Evolutionary conservation across 2,113 vertebrate genomes (phyloP), one percentile per base, ranked within the genome.

Genomic region (Saimiri boliviensis): DNA sequence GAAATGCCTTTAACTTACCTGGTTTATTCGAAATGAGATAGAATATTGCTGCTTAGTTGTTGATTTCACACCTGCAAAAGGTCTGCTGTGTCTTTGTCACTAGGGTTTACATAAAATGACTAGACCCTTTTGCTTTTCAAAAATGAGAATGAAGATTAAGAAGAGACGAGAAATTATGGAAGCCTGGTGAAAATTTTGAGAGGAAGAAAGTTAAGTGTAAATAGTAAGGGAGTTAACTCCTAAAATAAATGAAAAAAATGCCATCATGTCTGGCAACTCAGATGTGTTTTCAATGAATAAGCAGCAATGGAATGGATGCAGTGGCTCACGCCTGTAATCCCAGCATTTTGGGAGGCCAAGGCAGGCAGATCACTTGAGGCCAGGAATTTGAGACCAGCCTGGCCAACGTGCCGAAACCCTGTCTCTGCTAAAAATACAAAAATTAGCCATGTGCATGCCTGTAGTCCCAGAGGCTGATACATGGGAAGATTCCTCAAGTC

Each of bases 1-100:
- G 90, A 88, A 98, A 97, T 92, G 96, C 90, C 97, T 98, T 97
- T 96, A 89, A 97, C 97, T 98, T 97, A 92, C 90, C 91, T 49
- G 96, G 97, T 97, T 97, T 95, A 96, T 98, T 97, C 92, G 89
- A 96, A 90, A 91, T 94, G 81, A 96, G 68, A 49, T 2, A 70
- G 91, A 85, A 66, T 76, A 56, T 95, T 97, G 93, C 94, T 98
- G 92, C 88, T 96, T 23, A 76, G 30, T 93, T 25, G 60, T 84
- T 93, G 52, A 89, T 91, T 97, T 97, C 60, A 63, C 25, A 91
- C 82, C 71, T 19, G 12, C 37, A 71, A 73, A 94, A 90, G 20
- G 66, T 89, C 77, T 90, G 92, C 21, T n/a, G 1, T 90, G 3
- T 93, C 91, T 97, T 73, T 96, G 58, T 73, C 77, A 56, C 86